These are phyloP conservation scores for Rhodinocichla rosea DNA, from an alignment of 2,113 vertebrate genomes.

Conservation along the genomic window DNA sequence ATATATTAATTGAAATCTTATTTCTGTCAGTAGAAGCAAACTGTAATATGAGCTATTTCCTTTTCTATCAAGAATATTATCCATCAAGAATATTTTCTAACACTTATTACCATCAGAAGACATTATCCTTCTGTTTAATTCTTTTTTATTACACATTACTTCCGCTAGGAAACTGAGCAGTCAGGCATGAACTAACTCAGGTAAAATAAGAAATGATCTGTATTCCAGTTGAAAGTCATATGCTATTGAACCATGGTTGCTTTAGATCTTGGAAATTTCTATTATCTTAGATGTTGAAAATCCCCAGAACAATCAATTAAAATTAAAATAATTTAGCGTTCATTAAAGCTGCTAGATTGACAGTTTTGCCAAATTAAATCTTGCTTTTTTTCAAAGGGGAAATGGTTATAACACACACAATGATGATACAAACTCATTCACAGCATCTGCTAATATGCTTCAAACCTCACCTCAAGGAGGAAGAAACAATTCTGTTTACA, in stretches of 20 bases:
- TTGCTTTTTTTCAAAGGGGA: neutral
- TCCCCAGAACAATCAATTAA: neutral
- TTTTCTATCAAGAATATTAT: neutral
- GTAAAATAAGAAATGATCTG: neutral
- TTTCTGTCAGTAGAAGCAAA: neutral
- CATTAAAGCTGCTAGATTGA: neutral
- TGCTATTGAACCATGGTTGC: neutral
- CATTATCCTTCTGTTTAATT: neutral
- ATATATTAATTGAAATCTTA: neutral
- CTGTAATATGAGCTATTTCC: neutral
- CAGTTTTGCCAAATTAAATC: neutral
- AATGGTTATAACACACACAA: neutral
- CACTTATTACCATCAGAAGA: neutral
- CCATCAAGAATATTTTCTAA: neutral
- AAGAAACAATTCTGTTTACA: neutral
- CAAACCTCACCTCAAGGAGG: neutral
- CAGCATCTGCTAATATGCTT: neutral
- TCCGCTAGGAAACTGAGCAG: neutral
- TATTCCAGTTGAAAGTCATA: neutral
- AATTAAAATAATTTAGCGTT: neutral
- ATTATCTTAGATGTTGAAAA: neutral
- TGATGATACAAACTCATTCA: neutral
- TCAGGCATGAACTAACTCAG: neutral
- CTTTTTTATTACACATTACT: neutral
- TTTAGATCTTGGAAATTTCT: neutral